phyloP scores from a whole-genome alignment of 2,888 invertebrate species.

The Pollenia griseotomentosa region DNA sequence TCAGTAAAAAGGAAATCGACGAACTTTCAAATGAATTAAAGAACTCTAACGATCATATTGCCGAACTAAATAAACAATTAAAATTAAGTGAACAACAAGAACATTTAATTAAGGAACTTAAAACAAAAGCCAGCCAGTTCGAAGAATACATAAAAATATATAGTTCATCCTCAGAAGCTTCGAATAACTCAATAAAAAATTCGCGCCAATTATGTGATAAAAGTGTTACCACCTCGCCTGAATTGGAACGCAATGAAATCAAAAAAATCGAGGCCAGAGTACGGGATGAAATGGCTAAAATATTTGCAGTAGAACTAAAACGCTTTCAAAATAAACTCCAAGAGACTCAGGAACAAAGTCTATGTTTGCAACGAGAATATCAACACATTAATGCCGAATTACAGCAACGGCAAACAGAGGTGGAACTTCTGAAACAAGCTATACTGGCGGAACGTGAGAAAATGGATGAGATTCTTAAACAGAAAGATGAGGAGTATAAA shows the following conservation, averaged over 20 bases:
- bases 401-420: conserved; percentile 80
- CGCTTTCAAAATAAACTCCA: conserved; percentile 84
- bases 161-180: conserved; percentile 81
- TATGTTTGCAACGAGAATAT: conserved; percentile 79
- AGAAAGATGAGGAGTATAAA: conserved; percentile 77
- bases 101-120: conserved; percentile 86
- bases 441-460: conserved; percentile 83
- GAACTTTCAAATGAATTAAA: conserved; percentile 80
- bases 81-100: conserved; percentile 86
- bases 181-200: conserved; percentile 74
- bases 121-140: conserved; percentile 87
- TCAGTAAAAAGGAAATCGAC: conserved; percentile 79
- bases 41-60: conserved; percentile 80
- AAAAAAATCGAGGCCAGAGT: conserved; percentile 84
- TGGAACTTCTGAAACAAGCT: conserved; percentile 82
- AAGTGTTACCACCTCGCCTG: conserved; percentile 82
- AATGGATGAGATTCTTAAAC: conserved; percentile 78
- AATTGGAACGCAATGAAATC: conserved; percentile 75
- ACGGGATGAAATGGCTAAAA: conserved; percentile 88
- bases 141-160: conserved; percentile 87
- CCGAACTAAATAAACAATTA: conserved; percentile 81
- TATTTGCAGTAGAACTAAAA: conserved; percentile 87
- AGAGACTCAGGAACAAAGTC: conserved; percentile 79
- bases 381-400: conserved; percentile 78
- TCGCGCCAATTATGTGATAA: conserved; percentile 73